Percentiles rank a stretch among this genome's conserved stretches.
These are phyloP conservation scores for Rhizomys pruinosus DNA, from an alignment of 2,113 vertebrate species.

Conservation along the genomic window DNA sequence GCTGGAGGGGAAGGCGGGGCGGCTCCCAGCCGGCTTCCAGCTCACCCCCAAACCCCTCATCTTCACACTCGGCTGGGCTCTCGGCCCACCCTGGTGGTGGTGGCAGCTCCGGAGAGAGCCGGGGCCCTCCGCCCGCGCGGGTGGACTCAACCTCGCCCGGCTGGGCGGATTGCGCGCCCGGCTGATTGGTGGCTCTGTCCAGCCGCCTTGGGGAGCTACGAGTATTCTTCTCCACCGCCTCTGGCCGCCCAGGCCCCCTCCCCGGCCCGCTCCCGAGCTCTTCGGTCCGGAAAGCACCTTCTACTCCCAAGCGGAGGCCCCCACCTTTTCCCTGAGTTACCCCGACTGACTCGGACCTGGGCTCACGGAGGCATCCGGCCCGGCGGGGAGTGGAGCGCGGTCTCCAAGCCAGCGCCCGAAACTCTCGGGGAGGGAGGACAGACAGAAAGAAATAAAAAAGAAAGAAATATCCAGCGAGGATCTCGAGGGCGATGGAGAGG, in stretches of 20 bases:
- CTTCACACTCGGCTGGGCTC: slow-evolving; percentile 8
- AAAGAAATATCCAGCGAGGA: slow-evolving; percentile 62
- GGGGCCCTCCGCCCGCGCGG: slow-evolving; percentile 24
- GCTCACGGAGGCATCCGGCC: slow-evolving; percentile 73
- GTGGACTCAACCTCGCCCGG: slow-evolving; percentile 24
- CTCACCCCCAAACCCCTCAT: background rate
- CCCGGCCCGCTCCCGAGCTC: slow-evolving; percentile 30
- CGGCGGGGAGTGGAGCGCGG: slow-evolving; percentile 58
- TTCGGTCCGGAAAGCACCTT: slow-evolving; percentile 63
- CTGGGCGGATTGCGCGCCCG: slow-evolving; percentile 48
- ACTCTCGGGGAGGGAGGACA: slow-evolving; percentile 65
- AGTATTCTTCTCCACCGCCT: slow-evolving; percentile 22
- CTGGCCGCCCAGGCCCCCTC: slow-evolving; percentile 34
- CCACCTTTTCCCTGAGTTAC: slow-evolving; percentile 66
- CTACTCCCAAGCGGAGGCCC: slow-evolving; percentile 41
- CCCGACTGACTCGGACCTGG: slow-evolving; percentile 76
- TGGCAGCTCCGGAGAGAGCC: background rate
- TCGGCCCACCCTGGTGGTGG: slow-evolving; percentile 31
- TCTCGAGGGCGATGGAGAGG: slow-evolving; percentile 62
- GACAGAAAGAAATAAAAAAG: background rate
- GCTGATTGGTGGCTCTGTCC: slow-evolving; percentile 69
- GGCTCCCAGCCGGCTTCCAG: background rate
- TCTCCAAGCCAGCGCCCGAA: slow-evolving; percentile 73
- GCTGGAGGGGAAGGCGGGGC: slow-evolving; percentile 48
- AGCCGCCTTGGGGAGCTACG: slow-evolving; percentile 10